Base-by-base conservation (phyloP, 2,888 invertebrate species). In the Macrosiphum euphorbiae region DNA sequence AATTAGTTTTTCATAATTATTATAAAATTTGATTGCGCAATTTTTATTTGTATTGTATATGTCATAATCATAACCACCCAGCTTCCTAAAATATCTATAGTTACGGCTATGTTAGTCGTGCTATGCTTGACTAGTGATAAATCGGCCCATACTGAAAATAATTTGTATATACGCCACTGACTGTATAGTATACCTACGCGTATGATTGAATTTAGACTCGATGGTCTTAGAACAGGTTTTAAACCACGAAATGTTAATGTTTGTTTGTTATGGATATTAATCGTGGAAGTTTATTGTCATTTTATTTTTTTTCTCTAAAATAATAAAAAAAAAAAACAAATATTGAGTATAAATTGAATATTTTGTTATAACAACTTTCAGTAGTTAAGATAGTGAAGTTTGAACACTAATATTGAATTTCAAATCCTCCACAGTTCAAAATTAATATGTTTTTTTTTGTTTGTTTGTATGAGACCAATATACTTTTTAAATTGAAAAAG, bases 401-500 rank as follows among this genome's bases (percentile, higher is more conserved):
- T 61, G 28, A 35, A 61, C 26, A 61, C 8, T 26, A 50, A 90
- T 50, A 90, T 50, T 50, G 47, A 41, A 24, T 58, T 58, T 58
- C 41, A 24, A n/a, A 47, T 47, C n/a, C n/a, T 3, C 20, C 78
- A 5, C 28, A 16, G 16, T 41, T 0, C 8, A 55, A 88, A 88
- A 55, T 88, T 52, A 55, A 88, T 88, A 1, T 52, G 20, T n/a
- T 35, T 52, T 28, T 58, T 88, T 7, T 26, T 41, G 13, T 26
- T 28, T 58, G 7, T 44, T 58, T 28, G 61, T 61, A 20, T 35
- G 1, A 8, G 35, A 7, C 20, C 20, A 28, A 35, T 35, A 78
- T 78, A 78, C 20, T 35, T 78, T 88, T 88, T 58, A 47, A 58
- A 88, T 55, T 44, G 41, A 58, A 88, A 88, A 88, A 55, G 55